Evolutionary conservation across 2,888 invertebrate species (phyloP).

Genomic region (Biston betularia): DNA sequence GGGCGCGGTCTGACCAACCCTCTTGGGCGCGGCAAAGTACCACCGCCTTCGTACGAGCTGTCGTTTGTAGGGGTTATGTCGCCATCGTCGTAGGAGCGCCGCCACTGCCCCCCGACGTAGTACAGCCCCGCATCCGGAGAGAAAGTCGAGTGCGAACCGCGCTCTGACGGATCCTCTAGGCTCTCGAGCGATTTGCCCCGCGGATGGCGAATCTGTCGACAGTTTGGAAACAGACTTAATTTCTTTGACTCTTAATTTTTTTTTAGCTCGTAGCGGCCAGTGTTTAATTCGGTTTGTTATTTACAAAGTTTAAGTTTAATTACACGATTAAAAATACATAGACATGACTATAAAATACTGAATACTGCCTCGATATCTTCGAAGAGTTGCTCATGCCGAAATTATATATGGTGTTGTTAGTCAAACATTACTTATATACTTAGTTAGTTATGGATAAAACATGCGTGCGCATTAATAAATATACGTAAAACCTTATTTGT

Average conservation of each 20-base stretch:
- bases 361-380: slow-evolving; percentile 27
- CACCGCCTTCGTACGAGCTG: slow-evolving; percentile 89
- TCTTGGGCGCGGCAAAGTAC: slow-evolving; percentile 94
- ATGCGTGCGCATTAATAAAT: slow-evolving; percentile 47
- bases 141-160: slow-evolving; percentile 87
- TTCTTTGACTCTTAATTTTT: slow-evolving; percentile 2
- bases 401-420: slow-evolving; percentile 36
- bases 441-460: slow-evolving; percentile 39
- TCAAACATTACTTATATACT: slow-evolving; percentile 32
- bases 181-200: slow-evolving; percentile 95
- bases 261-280: not conserved
- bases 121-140: slow-evolving; percentile 86
- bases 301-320: slow-evolving; percentile 23
- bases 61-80: slow-evolving; percentile 96
- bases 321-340: slow-evolving; percentile 20
- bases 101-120: slow-evolving; percentile 88
- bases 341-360: slow-evolving; percentile 23
- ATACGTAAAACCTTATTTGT: slow-evolving; percentile 9
- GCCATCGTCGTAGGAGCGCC: slow-evolving; percentile 94
- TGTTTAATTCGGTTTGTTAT: slow-evolving; percentile 16
- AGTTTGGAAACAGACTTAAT: slow-evolving; percentile 34
- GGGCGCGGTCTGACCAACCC: slow-evolving; percentile 93
- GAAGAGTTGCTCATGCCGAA: slow-evolving; percentile 42
- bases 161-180: slow-evolving; percentile 91
- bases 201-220: slow-evolving; percentile 91